Conservation (phyloP, 2,888 invertebrate species). For the Linhomoeus sp. region DNA sequence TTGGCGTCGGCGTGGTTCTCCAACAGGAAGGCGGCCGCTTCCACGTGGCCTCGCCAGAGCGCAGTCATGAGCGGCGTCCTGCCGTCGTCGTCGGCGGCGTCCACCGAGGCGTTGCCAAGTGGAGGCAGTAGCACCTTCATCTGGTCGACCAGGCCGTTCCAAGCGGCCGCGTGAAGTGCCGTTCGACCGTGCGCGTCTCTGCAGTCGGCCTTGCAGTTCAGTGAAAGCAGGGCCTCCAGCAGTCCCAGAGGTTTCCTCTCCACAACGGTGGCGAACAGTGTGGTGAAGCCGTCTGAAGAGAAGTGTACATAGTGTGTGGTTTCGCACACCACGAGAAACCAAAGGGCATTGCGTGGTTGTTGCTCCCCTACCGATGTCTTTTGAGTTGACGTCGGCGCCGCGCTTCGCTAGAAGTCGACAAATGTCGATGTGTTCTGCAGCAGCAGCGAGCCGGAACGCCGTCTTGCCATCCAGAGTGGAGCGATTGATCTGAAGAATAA, state of each 20-base stretch:
- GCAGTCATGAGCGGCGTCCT: slow-evolving; percentile 13
- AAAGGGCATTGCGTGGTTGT: too few relatives aligned
- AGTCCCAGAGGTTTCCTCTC: neutral
- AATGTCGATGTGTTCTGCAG: slow-evolving; percentile 47
- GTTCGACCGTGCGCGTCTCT: slow-evolving; percentile 39
- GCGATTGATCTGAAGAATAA: slow-evolving; percentile 36
- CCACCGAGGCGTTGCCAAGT: slow-evolving; percentile 8
- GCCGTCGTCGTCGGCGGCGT: slow-evolving; percentile 27
- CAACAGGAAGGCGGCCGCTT: neutral
- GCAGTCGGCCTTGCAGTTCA: neutral
- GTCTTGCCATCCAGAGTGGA: slow-evolving; percentile 67
- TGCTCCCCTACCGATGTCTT: too few relatives aligned
- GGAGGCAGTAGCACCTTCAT: too few relatives aligned
- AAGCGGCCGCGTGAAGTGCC: slow-evolving; percentile 3
- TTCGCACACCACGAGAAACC: too few relatives aligned
- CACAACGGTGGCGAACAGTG: neutral
- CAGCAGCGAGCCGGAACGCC: slow-evolving; percentile 44
- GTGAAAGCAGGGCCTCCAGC: neutral
- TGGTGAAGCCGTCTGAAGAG: slow-evolving; percentile 10
- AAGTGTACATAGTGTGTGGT: too few relatives aligned
- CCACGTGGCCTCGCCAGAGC: slow-evolving; percentile 2
- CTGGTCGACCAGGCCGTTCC: slow-evolving; percentile 19
- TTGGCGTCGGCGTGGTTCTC: neutral
- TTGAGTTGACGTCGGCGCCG: slow-evolving; percentile 34
- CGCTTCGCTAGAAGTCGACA: slow-evolving; percentile 39